Evolutionary conservation across 2,888 invertebrate species (phyloP).

Genomic region (Lissocephala sabroskyi): DNA sequence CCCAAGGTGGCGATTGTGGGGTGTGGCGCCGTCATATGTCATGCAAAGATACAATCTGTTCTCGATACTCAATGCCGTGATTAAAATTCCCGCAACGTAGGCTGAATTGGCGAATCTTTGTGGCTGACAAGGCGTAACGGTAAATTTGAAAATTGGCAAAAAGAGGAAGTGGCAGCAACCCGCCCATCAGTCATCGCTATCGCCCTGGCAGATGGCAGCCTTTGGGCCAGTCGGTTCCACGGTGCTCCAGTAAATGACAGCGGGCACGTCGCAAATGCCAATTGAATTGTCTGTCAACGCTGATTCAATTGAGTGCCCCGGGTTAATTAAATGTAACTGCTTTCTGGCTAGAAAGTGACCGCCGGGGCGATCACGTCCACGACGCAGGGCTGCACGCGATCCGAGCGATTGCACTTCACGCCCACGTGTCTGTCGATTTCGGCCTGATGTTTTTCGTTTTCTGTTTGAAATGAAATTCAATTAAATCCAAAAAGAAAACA

Average conservation of each 20-base stretch:
- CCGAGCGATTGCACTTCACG: conserved; percentile 25
- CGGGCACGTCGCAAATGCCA: conserved; percentile 43
- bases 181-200: too few relatives aligned
- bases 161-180: too few relatives aligned
- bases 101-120: conserved; percentile 30
- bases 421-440: conserved; percentile 45
- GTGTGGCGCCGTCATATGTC: conserved; percentile 42
- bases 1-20: conserved; percentile 8
- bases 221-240: conserved; percentile 9
- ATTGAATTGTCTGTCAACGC: conserved; percentile 25
- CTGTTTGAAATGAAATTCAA: conserved; percentile 12
- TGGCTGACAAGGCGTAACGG: too few relatives aligned
- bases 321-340: conserved; percentile 45
- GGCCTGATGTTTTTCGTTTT: too few relatives aligned
- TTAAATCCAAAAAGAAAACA: conserved; percentile 39
- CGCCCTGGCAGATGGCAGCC: too few relatives aligned
- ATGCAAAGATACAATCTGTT: conserved; percentile 49
- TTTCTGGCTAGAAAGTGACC: conserved; percentile 35
- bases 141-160: too few relatives aligned
- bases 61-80: conserved; percentile 37
- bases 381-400: conserved; percentile 17
- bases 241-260: conserved; percentile 49
- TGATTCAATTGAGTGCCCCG: conserved; percentile 3
- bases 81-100: conserved; percentile 41
- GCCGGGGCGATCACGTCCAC: conserved; percentile 43